These are phyloP conservation scores for Todiramphus chloris DNA, from an alignment of 2,113 vertebrate genomes.

Conservation along the genomic window DNA sequence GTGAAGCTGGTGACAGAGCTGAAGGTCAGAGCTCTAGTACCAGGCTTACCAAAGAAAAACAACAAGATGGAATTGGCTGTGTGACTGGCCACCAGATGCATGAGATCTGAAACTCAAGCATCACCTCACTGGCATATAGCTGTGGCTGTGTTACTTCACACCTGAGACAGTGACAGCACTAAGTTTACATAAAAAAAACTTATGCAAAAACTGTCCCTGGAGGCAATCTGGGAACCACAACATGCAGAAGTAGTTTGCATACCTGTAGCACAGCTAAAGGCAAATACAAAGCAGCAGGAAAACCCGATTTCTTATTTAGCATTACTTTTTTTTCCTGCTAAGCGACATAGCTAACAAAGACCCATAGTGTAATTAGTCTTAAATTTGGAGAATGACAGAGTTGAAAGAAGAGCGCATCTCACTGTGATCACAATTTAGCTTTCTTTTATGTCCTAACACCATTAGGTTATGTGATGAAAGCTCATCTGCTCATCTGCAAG, in stretches of 20 bases:
- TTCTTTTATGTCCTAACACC: not conserved
- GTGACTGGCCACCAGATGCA: not conserved
- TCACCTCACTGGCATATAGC: rapidly evolving
- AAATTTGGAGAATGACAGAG: not conserved
- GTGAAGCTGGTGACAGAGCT: not conserved
- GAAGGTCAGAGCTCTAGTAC: not conserved
- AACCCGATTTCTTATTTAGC: not conserved
- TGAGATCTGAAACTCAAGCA: not conserved
- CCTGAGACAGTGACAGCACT: not conserved
- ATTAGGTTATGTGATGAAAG: not conserved
- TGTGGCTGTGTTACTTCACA: not conserved
- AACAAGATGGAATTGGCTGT: not conserved
- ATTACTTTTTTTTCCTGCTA: not conserved
- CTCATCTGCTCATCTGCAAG: rapidly evolving
- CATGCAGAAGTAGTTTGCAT: not conserved
- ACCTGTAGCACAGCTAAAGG: not conserved
- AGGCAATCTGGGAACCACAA: not conserved
- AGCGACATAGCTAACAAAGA: not conserved
- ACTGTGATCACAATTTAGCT: not conserved
- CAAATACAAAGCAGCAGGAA: not conserved
- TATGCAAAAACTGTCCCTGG: not conserved
- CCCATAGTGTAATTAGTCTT: not conserved
- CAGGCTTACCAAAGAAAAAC: not conserved
- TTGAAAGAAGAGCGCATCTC: not conserved
- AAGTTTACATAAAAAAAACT: not conserved